These are phyloP conservation scores for Hephaestus fuliginosus DNA, from an alignment of 2,797 vertebrate genomes.

Conservation along the genomic window DNA sequence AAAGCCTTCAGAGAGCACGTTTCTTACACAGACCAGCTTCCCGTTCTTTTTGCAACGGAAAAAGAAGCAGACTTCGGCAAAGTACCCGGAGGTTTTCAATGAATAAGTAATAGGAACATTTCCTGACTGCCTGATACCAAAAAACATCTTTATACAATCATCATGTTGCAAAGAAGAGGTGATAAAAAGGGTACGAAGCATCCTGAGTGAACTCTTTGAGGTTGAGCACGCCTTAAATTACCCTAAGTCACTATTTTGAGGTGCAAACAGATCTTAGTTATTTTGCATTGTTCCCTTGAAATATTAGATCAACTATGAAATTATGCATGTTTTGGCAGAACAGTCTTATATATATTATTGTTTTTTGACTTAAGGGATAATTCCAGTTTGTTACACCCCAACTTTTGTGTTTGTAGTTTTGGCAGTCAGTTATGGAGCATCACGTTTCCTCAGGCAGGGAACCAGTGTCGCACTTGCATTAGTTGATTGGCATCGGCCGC, in stretches of 20 bases:
- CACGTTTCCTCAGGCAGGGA: not conserved
- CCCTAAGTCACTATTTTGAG: not conserved
- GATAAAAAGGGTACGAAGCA: not conserved
- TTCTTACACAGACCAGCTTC: not conserved
- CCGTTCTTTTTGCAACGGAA: not conserved
- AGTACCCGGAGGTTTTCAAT: slow-evolving; percentile 11
- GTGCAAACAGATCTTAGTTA: not conserved
- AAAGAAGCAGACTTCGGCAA: slow-evolving; percentile 1
- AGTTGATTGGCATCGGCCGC: slow-evolving; percentile 3
- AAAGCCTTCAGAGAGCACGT: slow-evolving; percentile 20
- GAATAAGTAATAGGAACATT: slow-evolving; percentile 23
- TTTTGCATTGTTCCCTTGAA: not conserved
- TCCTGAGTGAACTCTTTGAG: not conserved
- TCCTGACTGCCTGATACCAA: not conserved
- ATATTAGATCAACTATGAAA: not conserved
- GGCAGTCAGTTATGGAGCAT: not conserved
- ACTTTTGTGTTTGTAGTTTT: not conserved
- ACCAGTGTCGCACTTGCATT: not conserved
- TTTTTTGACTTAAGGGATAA: not conserved
- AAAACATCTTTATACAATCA: not conserved
- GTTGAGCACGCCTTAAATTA: not conserved
- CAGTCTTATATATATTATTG: not conserved
- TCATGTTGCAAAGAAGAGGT: not conserved
- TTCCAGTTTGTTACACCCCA: not conserved
- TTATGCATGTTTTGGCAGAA: not conserved